These are phyloP conservation scores for Argya squamiceps DNA, from an alignment of 2,797 vertebrate genomes.

Conservation along the genomic window DNA sequence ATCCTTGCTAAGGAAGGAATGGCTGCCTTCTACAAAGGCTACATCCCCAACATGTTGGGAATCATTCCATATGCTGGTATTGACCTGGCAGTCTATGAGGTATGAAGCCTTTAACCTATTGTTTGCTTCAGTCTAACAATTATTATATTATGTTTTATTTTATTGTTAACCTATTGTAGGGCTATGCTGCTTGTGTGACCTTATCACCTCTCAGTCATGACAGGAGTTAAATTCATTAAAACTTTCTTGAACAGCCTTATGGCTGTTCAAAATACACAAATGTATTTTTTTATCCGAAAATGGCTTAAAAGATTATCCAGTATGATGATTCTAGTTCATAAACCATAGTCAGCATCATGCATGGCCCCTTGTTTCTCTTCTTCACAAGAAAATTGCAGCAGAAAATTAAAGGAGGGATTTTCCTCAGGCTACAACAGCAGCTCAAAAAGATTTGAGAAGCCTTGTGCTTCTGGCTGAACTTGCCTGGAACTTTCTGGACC, in stretches of 20 bases:
- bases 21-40: conserved; percentile 94
- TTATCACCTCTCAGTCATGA: not conserved
- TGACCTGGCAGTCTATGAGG: conserved; percentile 95
- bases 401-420: not conserved
- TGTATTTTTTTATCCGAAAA: not conserved
- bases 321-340: not conserved
- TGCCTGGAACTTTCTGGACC: not conserved
- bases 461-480: not conserved
- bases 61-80: conserved; percentile 98
- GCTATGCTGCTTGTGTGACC: not conserved
- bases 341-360: not conserved
- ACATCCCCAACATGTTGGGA: conserved; percentile 94
- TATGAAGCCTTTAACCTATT: conserved; percentile 50
- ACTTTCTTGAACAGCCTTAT: not conserved
- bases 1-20: conserved; percentile 87
- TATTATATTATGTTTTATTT: not conserved
- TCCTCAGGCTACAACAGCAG: not conserved
- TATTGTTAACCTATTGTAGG: not conserved
- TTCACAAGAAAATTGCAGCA: not conserved
- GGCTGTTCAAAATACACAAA: not conserved
- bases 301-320: not conserved
- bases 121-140: not conserved
- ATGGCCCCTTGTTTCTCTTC: not conserved
- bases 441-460: not conserved
- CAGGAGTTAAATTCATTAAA: not conserved